Evolutionary conservation across 2,888 invertebrate genomes (phyloP), one percentile per base, ranked within the genome.

Genomic region (Pollenia angustigena): DNA sequence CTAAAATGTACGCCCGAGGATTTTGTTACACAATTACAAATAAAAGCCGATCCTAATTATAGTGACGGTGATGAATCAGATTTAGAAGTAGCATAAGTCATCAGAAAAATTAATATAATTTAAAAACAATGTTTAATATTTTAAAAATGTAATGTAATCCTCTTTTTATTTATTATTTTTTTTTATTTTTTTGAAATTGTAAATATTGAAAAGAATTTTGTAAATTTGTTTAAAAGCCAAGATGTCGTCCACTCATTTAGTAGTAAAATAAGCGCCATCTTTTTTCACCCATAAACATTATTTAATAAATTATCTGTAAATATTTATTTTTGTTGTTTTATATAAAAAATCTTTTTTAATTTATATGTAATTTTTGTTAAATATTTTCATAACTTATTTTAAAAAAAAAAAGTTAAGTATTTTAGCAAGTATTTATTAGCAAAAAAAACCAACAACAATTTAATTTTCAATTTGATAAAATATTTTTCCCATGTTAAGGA

Each of bases 51-150:
- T 90, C 93, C 93, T 16, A 93, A 91, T 78, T 93, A 95, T 91
- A 95, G 95, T 89, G 96, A 96, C 89, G 93, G 93, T 48, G 96
- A 96, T 89, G 97, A 97, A 90, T 97, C 97, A 0, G 97, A 97
- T 91, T 94, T 97, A 76, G 97, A 97, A 93, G 97, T 97, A 79
- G 97, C 97, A 93, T 97, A 95, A 14, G 1, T 40, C 69, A 75
- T 9, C 32, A 18, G 42, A 12, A 52, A 8, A 9, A 18, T 12
- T 14, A 46, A 40, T 72, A 6, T 42, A 48, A 40, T 11, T 10
- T 42, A 52, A 54, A 44, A 32, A 44, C 7, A 23, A 52, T 6
- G 10, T 18, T 11, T 23, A 11, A 46, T 44, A 0, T 50, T 48
- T 40, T 48, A 4, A 18, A 46, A 54, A 0, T 60, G 50, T 11